Conservation (phyloP, 2,888 invertebrate species). For the Ormia ochracea region DNA sequence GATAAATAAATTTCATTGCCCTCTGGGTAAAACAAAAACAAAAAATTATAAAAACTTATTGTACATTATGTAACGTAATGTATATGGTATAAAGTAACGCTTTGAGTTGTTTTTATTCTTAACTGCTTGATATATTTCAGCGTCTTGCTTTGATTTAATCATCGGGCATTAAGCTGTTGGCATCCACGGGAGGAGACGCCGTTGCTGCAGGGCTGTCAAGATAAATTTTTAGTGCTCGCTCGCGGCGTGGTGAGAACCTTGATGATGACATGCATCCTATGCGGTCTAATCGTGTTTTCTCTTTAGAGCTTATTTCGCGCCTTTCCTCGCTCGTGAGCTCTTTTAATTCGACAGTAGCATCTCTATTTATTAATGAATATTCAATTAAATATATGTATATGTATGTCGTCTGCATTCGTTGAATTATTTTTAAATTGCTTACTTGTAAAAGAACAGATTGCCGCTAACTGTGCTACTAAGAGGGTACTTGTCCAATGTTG, state of each 20-base stretch:
- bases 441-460: conserved; percentile 83
- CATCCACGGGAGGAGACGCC: conserved; percentile 43
- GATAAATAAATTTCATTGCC: conserved; percentile 12
- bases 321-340: conserved; percentile 81
- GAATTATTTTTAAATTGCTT: conserved; percentile 54
- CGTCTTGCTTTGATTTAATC: conserved; percentile 17
- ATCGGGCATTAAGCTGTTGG: conserved; percentile 50
- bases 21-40: not conserved
- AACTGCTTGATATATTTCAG: conserved; percentile 34
- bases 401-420: not conserved
- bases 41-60: conserved; percentile 11
- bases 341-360: conserved; percentile 80
- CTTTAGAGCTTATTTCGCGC: conserved; percentile 80
- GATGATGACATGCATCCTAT: conserved; percentile 74
- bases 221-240: conserved; percentile 85
- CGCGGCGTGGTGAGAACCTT: conserved; percentile 81
- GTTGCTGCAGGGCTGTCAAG: conserved; percentile 77
- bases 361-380: too few species aligned
- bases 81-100: conserved; percentile 30
- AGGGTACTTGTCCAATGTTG: conserved; percentile 79
- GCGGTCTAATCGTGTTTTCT: conserved; percentile 79
- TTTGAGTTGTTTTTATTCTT: conserved; percentile 25
- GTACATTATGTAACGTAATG: conserved; percentile 10
- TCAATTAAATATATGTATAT: too few species aligned
- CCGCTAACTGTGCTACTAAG: conserved; percentile 81